Percentiles rank a stretch among this genome's conserved stretches.
Evolutionary conservation across 2,113 vertebrate genomes (phyloP).

Genomic region (Merops nubicus): DNA sequence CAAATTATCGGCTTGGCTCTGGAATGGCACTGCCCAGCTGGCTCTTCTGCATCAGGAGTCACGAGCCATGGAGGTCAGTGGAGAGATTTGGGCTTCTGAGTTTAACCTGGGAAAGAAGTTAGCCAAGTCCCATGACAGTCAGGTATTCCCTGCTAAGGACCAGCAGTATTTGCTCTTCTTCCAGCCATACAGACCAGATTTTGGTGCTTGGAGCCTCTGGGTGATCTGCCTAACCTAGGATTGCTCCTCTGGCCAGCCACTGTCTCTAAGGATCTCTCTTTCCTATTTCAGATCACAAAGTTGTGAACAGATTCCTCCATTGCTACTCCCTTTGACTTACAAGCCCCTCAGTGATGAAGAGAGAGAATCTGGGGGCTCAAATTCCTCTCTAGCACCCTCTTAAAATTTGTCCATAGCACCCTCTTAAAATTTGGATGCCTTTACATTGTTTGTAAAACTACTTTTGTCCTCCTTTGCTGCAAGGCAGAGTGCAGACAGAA

Average conservation of each 20-base stretch:
- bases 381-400: background rate
- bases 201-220: background rate
- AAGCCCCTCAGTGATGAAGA: background rate
- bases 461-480: background rate
- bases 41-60: slow-evolving; percentile 16
- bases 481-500: background rate
- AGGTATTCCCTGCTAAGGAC: background rate
- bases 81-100: background rate
- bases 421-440: background rate
- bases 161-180: background rate
- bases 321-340: background rate
- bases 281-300: background rate
- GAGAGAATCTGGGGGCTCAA: background rate
- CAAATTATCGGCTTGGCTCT: background rate
- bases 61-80: background rate
- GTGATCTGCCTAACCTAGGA: background rate
- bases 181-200: fast-evolving
- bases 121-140: background rate
- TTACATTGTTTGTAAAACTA: background rate
- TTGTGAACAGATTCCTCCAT: background rate
- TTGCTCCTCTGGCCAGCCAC: background rate
- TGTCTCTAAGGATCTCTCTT: background rate
- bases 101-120: slow-evolving; percentile 9
- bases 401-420: background rate
- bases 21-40: slow-evolving; percentile 14